Conservation (phyloP, 1,140 invertebrate genomes). For the Diorhabda carinulata region DNA sequence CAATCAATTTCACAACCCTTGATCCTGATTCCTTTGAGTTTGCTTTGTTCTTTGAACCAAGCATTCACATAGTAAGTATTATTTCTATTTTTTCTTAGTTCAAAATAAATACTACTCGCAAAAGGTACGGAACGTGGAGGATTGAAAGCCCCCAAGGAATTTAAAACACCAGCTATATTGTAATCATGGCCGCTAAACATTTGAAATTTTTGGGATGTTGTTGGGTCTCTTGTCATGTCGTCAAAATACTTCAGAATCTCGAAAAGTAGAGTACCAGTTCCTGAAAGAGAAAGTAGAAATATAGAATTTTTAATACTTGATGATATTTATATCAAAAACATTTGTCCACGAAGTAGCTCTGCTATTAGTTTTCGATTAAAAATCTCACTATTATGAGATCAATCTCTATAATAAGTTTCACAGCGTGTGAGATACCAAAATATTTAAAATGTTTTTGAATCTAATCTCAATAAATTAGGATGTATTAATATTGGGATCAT, state of each 20-base stretch:
- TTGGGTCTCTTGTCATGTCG: neutral
- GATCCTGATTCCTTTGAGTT: neutral
- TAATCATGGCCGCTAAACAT: neutral
- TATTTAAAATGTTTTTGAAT: too few species aligned
- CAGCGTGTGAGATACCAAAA: too few species aligned
- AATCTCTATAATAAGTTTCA: too few species aligned
- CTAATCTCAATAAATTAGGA: too few species aligned
- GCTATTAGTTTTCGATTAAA: too few species aligned
- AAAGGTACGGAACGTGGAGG: neutral
- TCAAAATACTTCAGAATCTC: neutral
- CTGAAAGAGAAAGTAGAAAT: too few species aligned
- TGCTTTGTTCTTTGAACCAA: neutral
- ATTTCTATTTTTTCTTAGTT: neutral
- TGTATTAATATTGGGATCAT: too few species aligned
- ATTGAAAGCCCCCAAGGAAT: neutral
- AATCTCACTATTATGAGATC: too few species aligned
- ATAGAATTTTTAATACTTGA: too few species aligned
- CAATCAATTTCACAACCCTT: neutral
- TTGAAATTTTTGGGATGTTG: neutral
- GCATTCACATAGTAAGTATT: neutral
- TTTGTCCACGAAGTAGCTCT: too few species aligned
- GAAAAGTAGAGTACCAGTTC: neutral
- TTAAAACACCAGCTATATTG: neutral
- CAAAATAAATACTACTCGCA: neutral
- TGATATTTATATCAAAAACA: too few species aligned